Base-by-base conservation (phyloP, 2,888 invertebrate genomes). In the Melinaea marsaeus region DNA sequence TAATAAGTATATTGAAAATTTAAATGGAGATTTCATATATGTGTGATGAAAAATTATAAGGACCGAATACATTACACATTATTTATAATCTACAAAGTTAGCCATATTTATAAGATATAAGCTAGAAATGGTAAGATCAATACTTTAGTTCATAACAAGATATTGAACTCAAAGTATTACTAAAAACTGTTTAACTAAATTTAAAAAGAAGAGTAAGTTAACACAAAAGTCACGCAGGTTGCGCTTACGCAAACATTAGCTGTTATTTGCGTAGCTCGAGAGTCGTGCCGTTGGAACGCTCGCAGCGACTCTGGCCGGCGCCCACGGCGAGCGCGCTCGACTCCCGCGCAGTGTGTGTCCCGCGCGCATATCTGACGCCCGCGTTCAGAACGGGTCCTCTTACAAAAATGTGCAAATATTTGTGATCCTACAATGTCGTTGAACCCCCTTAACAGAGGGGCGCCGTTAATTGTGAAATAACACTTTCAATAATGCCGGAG, bases 401-500 rank as follows among this genome's bases (percentile, higher is more conserved):
- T 68, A 60, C 65, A 71, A 62, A 72, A 68, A 71, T 72, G 73
- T 69, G 57, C 63, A 64, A 58, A 58, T 64, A 64, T 60, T 57
- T 60, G 63, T 58, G 62, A 63, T 46, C 48, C 60, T 67, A 85
- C 78, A 79, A 86, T 85, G 85, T 76, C 75, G 79, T 77, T 80
- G 75, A 71, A 72, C 75, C 74, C 72, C 60, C 73, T 71, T 59
- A 73, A 72, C 65, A 70, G 74, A 65, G 73, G 75, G 67, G 69
- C 71, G 69, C 73, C 71, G 71, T 74, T 74, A 63, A 72, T 65
- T 72, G 80, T 81, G 78, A 74, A 84, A 84, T 86, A 86, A 81
- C 69, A 62, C 67, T 60, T 58, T 62, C 69, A 77, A 86, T 74
- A 78, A 90, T 90, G 90, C 90, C 90, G 59, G 90, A 90, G 87